phyloP scores from a whole-genome alignment of 2,888 invertebrate genomes.

The Muschampia plurimacula region DNA sequence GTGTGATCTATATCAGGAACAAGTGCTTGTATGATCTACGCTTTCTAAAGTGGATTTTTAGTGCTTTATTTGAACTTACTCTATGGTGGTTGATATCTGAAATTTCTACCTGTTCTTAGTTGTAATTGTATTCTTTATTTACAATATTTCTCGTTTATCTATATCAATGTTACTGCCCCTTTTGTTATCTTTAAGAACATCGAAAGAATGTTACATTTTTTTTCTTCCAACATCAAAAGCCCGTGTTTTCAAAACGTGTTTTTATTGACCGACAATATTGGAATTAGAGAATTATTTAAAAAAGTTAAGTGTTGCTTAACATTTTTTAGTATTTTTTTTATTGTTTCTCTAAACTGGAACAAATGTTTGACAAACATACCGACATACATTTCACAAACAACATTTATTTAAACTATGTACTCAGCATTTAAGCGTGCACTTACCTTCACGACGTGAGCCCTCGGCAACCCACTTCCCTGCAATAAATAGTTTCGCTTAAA shows the following conservation, averaged over 20 bases:
- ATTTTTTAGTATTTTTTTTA: background rate
- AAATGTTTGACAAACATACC: background rate
- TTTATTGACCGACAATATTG: no score
- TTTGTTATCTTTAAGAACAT: conserved; percentile 52
- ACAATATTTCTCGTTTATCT: background rate
- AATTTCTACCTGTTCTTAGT: background rate
- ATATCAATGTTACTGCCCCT: conserved; percentile 65
- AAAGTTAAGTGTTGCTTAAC: no score
- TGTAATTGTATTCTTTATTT: conserved; percentile 12
- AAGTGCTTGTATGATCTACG: background rate
- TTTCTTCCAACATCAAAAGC: conserved; percentile 56
- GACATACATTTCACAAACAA: background rate
- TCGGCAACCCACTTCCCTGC: conserved; percentile 79
- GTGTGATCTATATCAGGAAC: background rate
- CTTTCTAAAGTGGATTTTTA: background rate
- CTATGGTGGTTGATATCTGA: background rate
- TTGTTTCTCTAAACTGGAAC: background rate
- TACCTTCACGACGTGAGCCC: conserved; percentile 78
- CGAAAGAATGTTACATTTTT: conserved; percentile 52
- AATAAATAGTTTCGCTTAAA: conserved; percentile 70
- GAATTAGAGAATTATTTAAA: no score
- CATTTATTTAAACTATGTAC: conserved; percentile 12
- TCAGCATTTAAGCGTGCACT: conserved; percentile 68
- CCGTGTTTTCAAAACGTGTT: background rate
- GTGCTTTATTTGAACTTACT: background rate